Percentiles rank a stretch among this genome's conserved stretches.
Evolutionary conservation across 2,888 invertebrate species (phyloP).

Genomic region (Laothoe populi): DNA sequence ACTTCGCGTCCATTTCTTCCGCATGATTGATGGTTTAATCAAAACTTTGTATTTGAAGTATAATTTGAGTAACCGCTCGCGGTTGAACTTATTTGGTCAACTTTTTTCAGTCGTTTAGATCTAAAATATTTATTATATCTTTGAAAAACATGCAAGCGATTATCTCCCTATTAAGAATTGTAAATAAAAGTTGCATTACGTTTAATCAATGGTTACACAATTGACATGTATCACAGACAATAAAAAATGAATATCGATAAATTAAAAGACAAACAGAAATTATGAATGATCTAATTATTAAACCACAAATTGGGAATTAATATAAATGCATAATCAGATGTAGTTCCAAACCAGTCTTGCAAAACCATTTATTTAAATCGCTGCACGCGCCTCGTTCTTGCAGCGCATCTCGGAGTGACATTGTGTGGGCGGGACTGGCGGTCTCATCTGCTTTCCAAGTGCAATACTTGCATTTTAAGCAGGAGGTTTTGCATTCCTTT

Average conservation of each 20-base stretch:
- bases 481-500: not conserved
- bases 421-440: conserved; percentile 1
- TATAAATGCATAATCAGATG: not conserved
- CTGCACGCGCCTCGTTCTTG: not conserved
- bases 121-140: not conserved
- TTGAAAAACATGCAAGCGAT: not conserved
- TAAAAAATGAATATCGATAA: not conserved
- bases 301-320: not conserved
- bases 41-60: not conserved
- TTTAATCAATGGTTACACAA: not conserved
- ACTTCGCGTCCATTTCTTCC: conserved; percentile 8
- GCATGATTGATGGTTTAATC: conserved; percentile 6
- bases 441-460: not conserved
- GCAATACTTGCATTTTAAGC: not conserved
- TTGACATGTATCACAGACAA: not conserved
- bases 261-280: not conserved
- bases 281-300: not conserved
- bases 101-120: too few relatives aligned
- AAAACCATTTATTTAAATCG: not conserved
- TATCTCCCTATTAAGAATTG: not conserved
- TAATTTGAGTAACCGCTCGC: not conserved
- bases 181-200: not conserved
- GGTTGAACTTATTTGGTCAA: too few relatives aligned
- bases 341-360: not conserved
- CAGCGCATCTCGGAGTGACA: not conserved